Base-by-base conservation (phyloP, 2,888 invertebrate species). In the Julus scandinavius region DNA sequence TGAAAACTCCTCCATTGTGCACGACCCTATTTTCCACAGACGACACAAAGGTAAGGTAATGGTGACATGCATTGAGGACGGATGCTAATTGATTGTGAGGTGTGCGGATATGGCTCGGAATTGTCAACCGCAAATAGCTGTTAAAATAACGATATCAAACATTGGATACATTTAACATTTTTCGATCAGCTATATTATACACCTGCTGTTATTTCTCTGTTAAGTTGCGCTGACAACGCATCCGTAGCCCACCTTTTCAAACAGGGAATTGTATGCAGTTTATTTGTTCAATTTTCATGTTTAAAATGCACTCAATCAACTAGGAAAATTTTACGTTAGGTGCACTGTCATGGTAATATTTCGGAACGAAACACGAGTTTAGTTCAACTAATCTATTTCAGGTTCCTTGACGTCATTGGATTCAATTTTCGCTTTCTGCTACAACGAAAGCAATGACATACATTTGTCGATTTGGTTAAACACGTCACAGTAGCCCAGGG, bases 1-100 rank as follows among this genome's bases (percentile, higher is more conserved):
- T 29, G 72, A 72, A 72, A 72, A 72, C 72, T 72, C 29, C 29
- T 72, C 72, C 72, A 72, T 72, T 72, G 72, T 72, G 72, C 72
- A 72, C 72, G 72, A 63, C 63, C 54, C 63, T n/a, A 63, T 63
- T 63, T 63, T 29, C 29, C 17, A 63, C 7, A 17, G 72, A 29
- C 9, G 72, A 6, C 20, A 29, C 72, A 20, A 29, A 72, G 72
- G 72, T 29, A 29, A 72, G 9, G 72, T 1, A 20, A 72, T 72
- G 72, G 72, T 72, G 72, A 72, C 29, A 72, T 29, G 7, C 7
- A 72, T 9, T 20, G 29, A 72, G 11, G 72, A 72, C 29, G 72
- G 20, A 72, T 29, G 72, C 72, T 72, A 72, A 72, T 72, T 72
- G 29, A 72, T 20, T 29, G 72, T 20, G 9, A 72, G n/a, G 72